Evolutionary conservation across 2,888 invertebrate genomes (phyloP).

Genomic region (Osmoderma eremita): DNA sequence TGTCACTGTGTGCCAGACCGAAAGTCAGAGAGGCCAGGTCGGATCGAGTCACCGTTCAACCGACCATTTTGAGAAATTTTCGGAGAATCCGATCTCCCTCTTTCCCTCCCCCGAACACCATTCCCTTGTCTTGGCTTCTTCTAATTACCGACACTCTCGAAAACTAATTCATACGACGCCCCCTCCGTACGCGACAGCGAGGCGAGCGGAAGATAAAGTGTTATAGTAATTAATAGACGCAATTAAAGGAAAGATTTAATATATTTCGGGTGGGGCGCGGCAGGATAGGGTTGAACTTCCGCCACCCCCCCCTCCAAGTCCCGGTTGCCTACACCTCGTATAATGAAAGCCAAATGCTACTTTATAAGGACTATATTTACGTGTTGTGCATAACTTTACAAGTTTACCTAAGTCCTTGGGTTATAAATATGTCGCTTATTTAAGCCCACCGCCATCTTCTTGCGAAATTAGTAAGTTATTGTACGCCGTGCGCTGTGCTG

Average conservation of each 20-base stretch:
- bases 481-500: slow-evolving; percentile 26
- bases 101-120: not conserved
- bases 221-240: slow-evolving; percentile 61
- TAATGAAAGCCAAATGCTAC: slow-evolving; percentile 46
- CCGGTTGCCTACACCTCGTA: slow-evolving; percentile 34
- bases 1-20: slow-evolving; percentile 52
- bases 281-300: slow-evolving; percentile 7
- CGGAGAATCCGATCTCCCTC: slow-evolving; percentile 26
- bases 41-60: slow-evolving; percentile 15
- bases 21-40: slow-evolving; percentile 28
- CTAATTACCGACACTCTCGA: slow-evolving; percentile 60
- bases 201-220: slow-evolving; percentile 57
- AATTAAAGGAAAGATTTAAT: slow-evolving; percentile 64
- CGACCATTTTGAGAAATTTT: slow-evolving; percentile 55
- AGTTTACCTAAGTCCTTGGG: slow-evolving; percentile 62
- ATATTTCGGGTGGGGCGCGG: slow-evolving; percentile 53
- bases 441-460: slow-evolving; percentile 61
- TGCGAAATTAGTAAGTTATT: slow-evolving; percentile 53
- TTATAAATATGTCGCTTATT: slow-evolving; percentile 63
- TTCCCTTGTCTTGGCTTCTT: slow-evolving; percentile 55
- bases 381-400: slow-evolving; percentile 65
- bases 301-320: slow-evolving; percentile 22
- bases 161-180: slow-evolving; percentile 58
- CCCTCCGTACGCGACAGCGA: slow-evolving; percentile 38
- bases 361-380: slow-evolving; percentile 58